Conservation (phyloP, 2,888 invertebrate genomes). For the Rhynchonema sp. region DNA sequence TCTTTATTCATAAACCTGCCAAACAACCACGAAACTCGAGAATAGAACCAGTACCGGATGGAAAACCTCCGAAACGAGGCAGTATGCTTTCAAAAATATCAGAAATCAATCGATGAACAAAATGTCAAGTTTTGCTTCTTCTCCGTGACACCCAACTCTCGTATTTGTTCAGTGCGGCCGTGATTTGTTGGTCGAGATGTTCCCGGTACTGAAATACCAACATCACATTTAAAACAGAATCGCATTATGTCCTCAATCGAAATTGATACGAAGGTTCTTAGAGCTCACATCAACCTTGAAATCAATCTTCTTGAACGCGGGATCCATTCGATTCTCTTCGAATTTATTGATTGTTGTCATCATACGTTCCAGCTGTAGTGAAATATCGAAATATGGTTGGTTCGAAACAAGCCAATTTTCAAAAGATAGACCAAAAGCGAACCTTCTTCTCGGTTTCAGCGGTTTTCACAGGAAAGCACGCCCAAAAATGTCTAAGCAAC, state of each 20-base stretch:
- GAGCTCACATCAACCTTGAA: neutral
- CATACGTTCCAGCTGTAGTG: conserved; percentile 15
- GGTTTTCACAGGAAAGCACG: conserved; percentile 61
- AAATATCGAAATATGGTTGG: neutral
- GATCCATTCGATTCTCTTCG: conserved; percentile 10
- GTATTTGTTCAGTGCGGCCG: neutral
- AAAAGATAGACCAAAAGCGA: neutral
- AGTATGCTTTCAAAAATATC: too few relatives aligned
- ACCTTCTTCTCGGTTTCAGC: conserved; percentile 49
- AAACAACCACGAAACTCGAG: too few relatives aligned
- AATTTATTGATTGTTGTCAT: conserved; percentile 15
- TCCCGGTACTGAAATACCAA: neutral
- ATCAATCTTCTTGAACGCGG: neutral
- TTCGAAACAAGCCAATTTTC: neutral
- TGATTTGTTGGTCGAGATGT: neutral
- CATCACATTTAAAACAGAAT: neutral
- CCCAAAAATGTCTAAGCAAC: conserved; percentile 79
- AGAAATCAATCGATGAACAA: too few relatives aligned
- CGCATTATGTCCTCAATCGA: too few relatives aligned
- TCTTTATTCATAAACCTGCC: too few relatives aligned
- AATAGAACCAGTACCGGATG: too few relatives aligned
- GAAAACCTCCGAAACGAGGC: too few relatives aligned
- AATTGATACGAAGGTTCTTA: neutral
- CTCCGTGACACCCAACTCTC: neutral
- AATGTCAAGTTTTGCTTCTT: too few relatives aligned